Base-by-base conservation (phyloP, 2,797 vertebrate species). In the Natrix natrix region DNA sequence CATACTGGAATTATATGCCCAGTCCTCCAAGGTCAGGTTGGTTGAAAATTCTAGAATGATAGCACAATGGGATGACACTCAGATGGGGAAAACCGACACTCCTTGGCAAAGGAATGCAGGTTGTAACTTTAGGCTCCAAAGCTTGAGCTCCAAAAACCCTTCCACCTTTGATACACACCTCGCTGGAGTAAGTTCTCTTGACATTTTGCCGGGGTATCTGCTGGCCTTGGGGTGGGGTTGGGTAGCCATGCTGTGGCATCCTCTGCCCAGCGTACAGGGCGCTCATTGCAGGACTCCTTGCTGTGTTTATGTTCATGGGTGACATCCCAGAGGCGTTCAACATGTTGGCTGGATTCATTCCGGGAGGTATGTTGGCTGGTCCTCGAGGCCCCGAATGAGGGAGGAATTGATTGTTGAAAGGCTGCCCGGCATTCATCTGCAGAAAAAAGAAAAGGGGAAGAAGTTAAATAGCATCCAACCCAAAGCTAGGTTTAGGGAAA, bases 341-440 rank as follows among this genome's bases (percentile, higher is more conserved):
- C 83, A 98, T 95, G 74, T 96, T 94, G 5, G 96, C 95, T 0
- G 98, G 95, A 92, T 94, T 97, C 96, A 98, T 96, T 91, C 96
- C 95, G 52, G 96, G 63, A 1, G 97, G 96, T 8, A 97, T 93
- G 0, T 37, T 37, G 32, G 97, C 94, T 3, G 98, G 98, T n/a
- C 98, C 98, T 0, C 99, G 98, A 55, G 99, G 98, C 1, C 98
- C 98, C 0, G 98, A 96, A 20, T 99, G 99, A 89, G 98, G 98
- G 96, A 99, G 96, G 97, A 99, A 99, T 97, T 99, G 99, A 96
- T 97, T 98, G 97, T 97, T 98, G 95, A 99, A 99, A 69, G 99
- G 97, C 96, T 99, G 98, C 63, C 98, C 98, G 0, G 98, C 97
- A n/a, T 98, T 98, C 98, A 99, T 98, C 99, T 99, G 95, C 54